These are phyloP conservation scores for Rousettus madagascariensis DNA, from an alignment of 2,797 vertebrate species.

Conservation along the genomic window DNA sequence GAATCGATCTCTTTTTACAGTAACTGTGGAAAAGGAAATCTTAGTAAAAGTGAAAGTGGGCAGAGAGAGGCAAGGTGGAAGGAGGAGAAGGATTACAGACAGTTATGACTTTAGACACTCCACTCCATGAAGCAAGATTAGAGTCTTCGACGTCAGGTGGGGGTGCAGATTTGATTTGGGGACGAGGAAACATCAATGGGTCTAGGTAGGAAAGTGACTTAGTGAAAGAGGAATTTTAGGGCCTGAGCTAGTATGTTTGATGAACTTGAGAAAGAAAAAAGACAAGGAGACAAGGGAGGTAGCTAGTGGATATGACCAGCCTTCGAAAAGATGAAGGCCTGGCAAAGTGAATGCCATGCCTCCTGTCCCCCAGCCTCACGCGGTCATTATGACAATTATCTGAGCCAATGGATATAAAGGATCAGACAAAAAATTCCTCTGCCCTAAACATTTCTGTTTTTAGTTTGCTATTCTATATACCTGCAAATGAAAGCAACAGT, in stretches of 20 bases:
- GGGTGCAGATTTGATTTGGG: neutral
- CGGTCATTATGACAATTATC: neutral
- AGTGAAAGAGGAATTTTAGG: neutral
- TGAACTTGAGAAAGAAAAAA: neutral
- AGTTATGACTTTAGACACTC: neutral
- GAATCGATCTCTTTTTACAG: constrained; percentile 66
- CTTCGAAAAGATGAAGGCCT: neutral
- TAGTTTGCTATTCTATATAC: neutral
- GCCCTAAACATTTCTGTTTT: neutral
- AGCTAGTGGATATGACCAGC: neutral
- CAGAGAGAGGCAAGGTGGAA: neutral
- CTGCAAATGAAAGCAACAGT: neutral
- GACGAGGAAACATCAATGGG: neutral
- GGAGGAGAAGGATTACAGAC: neutral
- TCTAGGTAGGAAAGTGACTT: neutral
- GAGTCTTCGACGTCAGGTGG: neutral
- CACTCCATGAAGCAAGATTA: neutral
- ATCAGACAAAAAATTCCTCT: neutral
- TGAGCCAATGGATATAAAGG: neutral
- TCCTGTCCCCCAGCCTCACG: neutral
- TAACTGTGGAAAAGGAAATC: constrained; percentile 58
- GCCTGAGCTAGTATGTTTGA: neutral
- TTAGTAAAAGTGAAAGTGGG: neutral
- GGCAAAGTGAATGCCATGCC: neutral
- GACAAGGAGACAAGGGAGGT: neutral